Percentiles rank a stretch among this genome's conserved stretches.
phyloP scores from a whole-genome alignment of 2,113 vertebrate genomes.

The Xiphophorus hellerii region DNA sequence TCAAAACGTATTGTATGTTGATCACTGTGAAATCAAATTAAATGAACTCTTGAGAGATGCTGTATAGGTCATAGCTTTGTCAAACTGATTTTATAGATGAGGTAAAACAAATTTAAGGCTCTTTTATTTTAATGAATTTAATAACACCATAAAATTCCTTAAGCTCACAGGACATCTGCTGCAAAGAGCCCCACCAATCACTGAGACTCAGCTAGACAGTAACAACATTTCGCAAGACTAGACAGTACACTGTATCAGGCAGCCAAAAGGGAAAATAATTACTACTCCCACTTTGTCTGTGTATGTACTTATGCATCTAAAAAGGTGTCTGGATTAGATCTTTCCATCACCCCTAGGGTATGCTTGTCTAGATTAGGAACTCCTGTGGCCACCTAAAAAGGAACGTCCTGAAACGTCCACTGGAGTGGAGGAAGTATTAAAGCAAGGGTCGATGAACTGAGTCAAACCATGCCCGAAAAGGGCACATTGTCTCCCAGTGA shows the following conservation, averaged over 20 bases:
- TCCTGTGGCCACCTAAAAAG: slow-evolving; percentile 38
- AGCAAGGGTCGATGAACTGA: slow-evolving; percentile 63
- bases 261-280: slow-evolving; percentile 28
- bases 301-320: neutral
- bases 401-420: slow-evolving; percentile 49
- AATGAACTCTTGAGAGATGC: slow-evolving; percentile 37
- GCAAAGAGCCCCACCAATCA: slow-evolving; percentile 22
- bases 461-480: slow-evolving; percentile 21
- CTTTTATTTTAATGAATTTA: slow-evolving; percentile 61
- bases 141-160: slow-evolving; percentile 51
- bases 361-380: slow-evolving; percentile 65
- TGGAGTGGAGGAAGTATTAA: slow-evolving; percentile 65
- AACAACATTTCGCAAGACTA: slow-evolving; percentile 41
- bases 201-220: slow-evolving; percentile 51
- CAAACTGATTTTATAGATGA: slow-evolving; percentile 63
- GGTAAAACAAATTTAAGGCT: slow-evolving; percentile 50
- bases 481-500: slow-evolving; percentile 38
- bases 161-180: slow-evolving; percentile 51
- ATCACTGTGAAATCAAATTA: slow-evolving; percentile 59
- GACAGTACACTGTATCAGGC: slow-evolving; percentile 38
- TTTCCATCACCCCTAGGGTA: slow-evolving; percentile 46
- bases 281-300: neutral
- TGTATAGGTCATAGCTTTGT: slow-evolving; percentile 57
- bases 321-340: slow-evolving; percentile 35
- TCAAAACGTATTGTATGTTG: slow-evolving; percentile 16